These are phyloP conservation scores for Brenthis hecate DNA, from an alignment of 2,888 invertebrate genomes.

Conservation along the genomic window DNA sequence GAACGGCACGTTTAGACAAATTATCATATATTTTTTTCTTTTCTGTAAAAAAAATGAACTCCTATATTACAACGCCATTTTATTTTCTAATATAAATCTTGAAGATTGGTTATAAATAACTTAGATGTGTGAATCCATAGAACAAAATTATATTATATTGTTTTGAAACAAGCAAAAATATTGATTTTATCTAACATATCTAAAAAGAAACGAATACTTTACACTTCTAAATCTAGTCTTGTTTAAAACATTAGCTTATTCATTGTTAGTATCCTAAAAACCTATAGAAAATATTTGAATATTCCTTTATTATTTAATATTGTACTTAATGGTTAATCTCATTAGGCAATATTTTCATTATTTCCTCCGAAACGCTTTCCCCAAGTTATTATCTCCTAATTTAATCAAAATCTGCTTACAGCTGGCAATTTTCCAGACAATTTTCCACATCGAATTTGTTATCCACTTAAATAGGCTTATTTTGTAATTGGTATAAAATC, in stretches of 20 bases:
- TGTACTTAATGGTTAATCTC: conserved; percentile 50
- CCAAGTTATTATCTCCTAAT: conserved; percentile 75
- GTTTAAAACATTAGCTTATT: too few relatives aligned
- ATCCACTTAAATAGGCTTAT: conserved; percentile 42
- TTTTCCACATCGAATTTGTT: conserved; percentile 66
- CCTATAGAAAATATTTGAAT: conserved; percentile 13
- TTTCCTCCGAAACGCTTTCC: conserved; percentile 65
- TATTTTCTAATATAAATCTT: too few relatives aligned
- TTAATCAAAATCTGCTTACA: conserved; percentile 74
- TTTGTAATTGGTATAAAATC: conserved; percentile 30
- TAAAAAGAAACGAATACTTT: too few relatives aligned
- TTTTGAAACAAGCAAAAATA: too few relatives aligned
- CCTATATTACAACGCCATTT: too few relatives aligned
- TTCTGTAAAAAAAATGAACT: background rate
- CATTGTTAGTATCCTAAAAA: too few relatives aligned
- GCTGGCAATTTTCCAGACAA: conserved; percentile 59
- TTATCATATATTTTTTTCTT: conserved; percentile 5
- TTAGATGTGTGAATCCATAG: too few relatives aligned
- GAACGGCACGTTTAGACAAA: conserved; percentile 47
- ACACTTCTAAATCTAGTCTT: too few relatives aligned
- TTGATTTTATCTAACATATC: too few relatives aligned
- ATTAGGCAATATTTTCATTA: conserved; percentile 73
- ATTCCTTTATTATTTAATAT: conserved; percentile 44
- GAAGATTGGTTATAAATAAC: too few relatives aligned
- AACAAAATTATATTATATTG: too few relatives aligned